Conservation (phyloP, 2,888 invertebrate genomes). For the Drosophila kuntzei region DNA sequence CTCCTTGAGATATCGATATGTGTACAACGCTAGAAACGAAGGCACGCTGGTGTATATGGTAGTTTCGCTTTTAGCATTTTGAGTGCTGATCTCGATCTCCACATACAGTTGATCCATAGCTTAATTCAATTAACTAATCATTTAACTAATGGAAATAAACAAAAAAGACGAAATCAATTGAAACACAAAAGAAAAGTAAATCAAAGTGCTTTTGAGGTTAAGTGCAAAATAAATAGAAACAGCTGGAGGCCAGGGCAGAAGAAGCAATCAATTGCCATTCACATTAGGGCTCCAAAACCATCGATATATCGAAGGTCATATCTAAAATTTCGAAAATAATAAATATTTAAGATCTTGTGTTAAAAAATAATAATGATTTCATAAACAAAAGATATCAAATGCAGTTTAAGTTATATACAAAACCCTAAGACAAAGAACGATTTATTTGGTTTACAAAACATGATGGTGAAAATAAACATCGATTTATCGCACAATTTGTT, state of each 20-base stretch:
- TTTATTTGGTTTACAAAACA: background rate
- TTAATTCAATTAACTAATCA: conserved; percentile 55
- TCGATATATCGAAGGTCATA: background rate
- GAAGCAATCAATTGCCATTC: conserved; percentile 22
- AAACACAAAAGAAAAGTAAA: conserved; percentile 51
- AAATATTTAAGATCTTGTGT: background rate
- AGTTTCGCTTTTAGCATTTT: conserved; percentile 66
- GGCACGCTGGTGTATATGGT: conserved; percentile 87
- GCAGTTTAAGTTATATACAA: too few species aligned
- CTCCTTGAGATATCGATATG: conserved; percentile 88
- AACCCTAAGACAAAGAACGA: too few species aligned
- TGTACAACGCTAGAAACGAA: conserved; percentile 88
- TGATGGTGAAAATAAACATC: background rate
- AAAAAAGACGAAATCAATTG: conserved; percentile 30
- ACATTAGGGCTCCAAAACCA: background rate
- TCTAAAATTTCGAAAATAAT: too few species aligned
- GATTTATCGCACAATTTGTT: background rate
- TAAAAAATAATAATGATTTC: background rate
- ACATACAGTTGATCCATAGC: conserved; percentile 84
- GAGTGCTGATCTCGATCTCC: conserved; percentile 82
- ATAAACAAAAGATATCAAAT: background rate
- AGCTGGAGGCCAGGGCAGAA: conserved; percentile 46
- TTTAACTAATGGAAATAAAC: conserved; percentile 52
- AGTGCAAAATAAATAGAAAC: conserved; percentile 56
- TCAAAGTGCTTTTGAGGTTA: conserved; percentile 52